Evolutionary conservation across 1,140 invertebrate genomes (phyloP).

Genomic region (Eueides isabella): DNA sequence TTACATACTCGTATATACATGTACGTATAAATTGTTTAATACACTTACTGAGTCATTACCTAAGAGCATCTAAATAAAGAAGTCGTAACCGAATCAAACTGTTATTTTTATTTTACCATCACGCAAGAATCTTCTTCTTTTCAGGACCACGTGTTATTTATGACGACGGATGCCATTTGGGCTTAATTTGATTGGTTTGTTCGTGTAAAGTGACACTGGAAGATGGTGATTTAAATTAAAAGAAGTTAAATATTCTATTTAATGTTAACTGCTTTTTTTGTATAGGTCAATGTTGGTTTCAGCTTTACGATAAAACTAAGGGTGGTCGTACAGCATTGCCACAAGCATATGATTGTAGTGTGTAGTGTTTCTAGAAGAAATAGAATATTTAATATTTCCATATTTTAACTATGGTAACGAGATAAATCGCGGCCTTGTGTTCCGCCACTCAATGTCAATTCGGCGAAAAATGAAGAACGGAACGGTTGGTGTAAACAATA

Average conservation of each 20-base stretch:
- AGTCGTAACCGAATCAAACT: slow-evolving; percentile 5
- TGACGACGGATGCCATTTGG: background rate
- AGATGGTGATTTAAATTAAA: background rate
- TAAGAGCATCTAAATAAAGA: slow-evolving; percentile 8
- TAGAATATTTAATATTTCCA: too few species aligned
- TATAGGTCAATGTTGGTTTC: too few species aligned
- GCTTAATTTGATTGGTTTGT: background rate
- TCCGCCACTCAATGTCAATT: too few species aligned
- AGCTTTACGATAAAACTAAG: too few species aligned
- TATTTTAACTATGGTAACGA: too few species aligned
- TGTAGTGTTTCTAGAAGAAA: too few species aligned
- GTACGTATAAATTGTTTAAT: background rate
- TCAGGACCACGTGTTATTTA: background rate
- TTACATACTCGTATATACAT: background rate
- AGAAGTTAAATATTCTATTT: background rate
- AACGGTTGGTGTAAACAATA: too few species aligned
- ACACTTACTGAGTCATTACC: background rate
- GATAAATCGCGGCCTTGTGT: too few species aligned
- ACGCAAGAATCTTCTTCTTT: background rate
- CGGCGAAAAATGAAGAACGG: too few species aligned
- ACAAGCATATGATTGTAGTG: too few species aligned
- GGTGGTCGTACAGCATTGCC: too few species aligned
- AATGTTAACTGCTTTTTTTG: too few species aligned
- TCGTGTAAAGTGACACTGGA: background rate
- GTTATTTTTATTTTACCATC: slow-evolving; percentile 12